Percentiles rank a stretch among this genome's conserved stretches.
Evolutionary conservation across 1,140 invertebrate species (phyloP).

Genomic region (Thaumetopoea pityocampa): DNA sequence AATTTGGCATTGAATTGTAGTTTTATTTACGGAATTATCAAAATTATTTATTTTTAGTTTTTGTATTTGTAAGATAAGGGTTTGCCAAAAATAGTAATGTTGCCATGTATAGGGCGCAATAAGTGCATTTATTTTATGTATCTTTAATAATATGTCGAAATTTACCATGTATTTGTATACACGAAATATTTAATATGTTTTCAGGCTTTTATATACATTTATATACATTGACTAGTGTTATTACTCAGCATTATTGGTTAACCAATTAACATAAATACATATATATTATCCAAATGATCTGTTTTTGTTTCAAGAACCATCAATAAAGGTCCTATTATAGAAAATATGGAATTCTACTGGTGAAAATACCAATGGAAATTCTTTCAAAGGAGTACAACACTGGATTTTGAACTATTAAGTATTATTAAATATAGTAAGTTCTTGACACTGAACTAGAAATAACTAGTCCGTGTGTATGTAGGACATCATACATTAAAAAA

Average conservation of each 20-base stretch:
- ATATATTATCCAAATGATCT: slow-evolving; percentile 45
- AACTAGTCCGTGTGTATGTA: no score
- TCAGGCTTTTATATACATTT: slow-evolving; percentile 57
- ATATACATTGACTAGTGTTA: slow-evolving; percentile 59
- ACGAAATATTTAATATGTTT: slow-evolving; percentile 39
- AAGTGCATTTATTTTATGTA: slow-evolving; percentile 65
- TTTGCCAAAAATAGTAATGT: slow-evolving; percentile 49
- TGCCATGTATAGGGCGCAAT: slow-evolving; percentile 57
- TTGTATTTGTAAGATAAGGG: slow-evolving; percentile 35
- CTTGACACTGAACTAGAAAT: no score
- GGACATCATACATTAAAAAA: no score
- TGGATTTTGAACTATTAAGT: no score
- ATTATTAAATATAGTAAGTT: no score
- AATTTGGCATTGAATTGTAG: slow-evolving; percentile 19
- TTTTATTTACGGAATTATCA: slow-evolving; percentile 21
- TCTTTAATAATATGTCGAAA: slow-evolving; percentile 42
- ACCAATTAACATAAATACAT: slow-evolving; percentile 49
- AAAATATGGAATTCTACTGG: no score
- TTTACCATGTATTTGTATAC: slow-evolving; percentile 50
- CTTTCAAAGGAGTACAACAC: no score
- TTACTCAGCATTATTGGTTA: slow-evolving; percentile 49
- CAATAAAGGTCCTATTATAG: no score
- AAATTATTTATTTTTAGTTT: slow-evolving; percentile 28
- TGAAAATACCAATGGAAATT: no score
- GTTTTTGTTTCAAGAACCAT: slow-evolving; percentile 33